These are phyloP conservation scores for Albula glossodonta DNA, from an alignment of 2,113 vertebrate genomes.

Conservation along the genomic window DNA sequence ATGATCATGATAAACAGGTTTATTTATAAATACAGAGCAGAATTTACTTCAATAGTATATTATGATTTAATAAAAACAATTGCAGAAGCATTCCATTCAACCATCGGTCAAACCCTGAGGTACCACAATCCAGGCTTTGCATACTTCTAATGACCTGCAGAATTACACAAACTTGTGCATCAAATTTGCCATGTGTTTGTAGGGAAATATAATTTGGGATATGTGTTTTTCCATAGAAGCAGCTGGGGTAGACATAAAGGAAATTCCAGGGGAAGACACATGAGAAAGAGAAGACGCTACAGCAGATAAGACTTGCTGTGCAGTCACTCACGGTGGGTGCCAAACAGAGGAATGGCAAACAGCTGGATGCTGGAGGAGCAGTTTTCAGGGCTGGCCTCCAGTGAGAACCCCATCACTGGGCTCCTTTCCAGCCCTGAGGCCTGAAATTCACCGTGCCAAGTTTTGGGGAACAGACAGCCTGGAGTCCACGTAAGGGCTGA, in stretches of 20 bases:
- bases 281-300: background rate
- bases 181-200: too few relatives aligned
- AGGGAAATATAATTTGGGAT: background rate
- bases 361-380: background rate
- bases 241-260: background rate
- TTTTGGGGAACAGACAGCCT: background rate
- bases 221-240: background rate
- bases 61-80: too few relatives aligned
- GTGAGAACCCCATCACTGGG: background rate
- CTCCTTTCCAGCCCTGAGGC: background rate
- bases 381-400: background rate
- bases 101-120: too few relatives aligned
- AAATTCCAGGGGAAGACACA: conserved; percentile 1
- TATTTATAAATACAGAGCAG: too few relatives aligned
- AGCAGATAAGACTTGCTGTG: conserved; percentile 1
- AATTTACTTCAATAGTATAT: too few relatives aligned
- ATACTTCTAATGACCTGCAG: too few relatives aligned
- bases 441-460: too few relatives aligned
- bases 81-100: too few relatives aligned
- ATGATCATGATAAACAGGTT: too few relatives aligned
- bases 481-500: too few relatives aligned
- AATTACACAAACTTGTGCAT: too few relatives aligned
- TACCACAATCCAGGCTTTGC: too few relatives aligned
- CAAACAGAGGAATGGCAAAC: background rate
- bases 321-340: conserved; percentile 6